phyloP scores from a whole-genome alignment of 2,888 invertebrate species.

The Acronicta alni region DNA sequence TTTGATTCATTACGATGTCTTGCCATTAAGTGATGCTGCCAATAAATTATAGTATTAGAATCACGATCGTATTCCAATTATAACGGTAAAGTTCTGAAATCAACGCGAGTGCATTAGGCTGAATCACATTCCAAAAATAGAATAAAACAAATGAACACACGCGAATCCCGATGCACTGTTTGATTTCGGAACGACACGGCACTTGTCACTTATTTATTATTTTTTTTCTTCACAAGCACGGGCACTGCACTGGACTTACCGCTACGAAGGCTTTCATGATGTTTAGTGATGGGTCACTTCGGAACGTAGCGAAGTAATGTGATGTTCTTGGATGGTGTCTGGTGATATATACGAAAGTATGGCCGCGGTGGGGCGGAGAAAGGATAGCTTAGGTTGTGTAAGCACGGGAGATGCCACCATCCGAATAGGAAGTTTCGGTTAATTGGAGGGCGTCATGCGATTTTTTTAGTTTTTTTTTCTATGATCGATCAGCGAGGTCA shows the following conservation, averaged over 20 bases:
- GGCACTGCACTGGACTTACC: slow-evolving; percentile 84
- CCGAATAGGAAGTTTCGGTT: slow-evolving; percentile 82
- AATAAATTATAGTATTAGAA: slow-evolving; percentile 6
- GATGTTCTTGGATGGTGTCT: slow-evolving; percentile 74
- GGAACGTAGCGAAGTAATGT: slow-evolving; percentile 84
- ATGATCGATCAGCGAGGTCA: slow-evolving; percentile 63
- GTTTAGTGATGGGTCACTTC: slow-evolving; percentile 85
- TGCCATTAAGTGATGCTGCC: slow-evolving; percentile 1
- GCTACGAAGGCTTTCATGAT: slow-evolving; percentile 88
- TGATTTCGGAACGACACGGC: slow-evolving; percentile 84
- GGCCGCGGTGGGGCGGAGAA: slow-evolving; percentile 86
- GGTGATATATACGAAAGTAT: slow-evolving; percentile 82
- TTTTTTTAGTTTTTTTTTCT: slow-evolving; percentile 64
- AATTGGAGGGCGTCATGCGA: slow-evolving; percentile 82
- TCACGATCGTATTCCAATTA: slow-evolving; percentile 47
- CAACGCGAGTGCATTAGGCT: slow-evolving; percentile 58
- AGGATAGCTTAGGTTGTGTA: slow-evolving; percentile 85
- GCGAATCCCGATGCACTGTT: slow-evolving; percentile 67
- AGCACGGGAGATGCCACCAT: slow-evolving; percentile 82
- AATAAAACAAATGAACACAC: slow-evolving; percentile 48
- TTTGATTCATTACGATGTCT: background rate
- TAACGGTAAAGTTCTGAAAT: slow-evolving; percentile 58
- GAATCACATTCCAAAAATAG: slow-evolving; percentile 47
- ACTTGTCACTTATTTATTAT: slow-evolving; percentile 74
- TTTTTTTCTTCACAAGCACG: slow-evolving; percentile 65